Conservation (phyloP, 2,797 vertebrate genomes). For the Pteropus rufus region DNA sequence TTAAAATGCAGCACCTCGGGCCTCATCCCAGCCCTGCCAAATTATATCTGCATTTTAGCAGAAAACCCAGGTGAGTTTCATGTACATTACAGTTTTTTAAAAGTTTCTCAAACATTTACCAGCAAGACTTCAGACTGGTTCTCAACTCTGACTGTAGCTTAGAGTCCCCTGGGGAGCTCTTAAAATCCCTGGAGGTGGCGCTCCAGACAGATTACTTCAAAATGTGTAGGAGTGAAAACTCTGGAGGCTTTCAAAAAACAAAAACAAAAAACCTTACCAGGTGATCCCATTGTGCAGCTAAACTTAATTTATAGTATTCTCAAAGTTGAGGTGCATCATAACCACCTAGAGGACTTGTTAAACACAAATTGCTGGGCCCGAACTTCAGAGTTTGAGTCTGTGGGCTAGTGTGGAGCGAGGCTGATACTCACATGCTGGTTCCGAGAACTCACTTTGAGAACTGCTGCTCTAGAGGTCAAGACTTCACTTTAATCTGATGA, state of each 20-base stretch:
- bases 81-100: background rate
- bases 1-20: background rate
- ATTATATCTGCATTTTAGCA: background rate
- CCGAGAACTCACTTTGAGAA: background rate
- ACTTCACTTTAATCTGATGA: background rate
- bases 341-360: background rate
- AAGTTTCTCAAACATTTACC: background rate
- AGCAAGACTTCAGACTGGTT: background rate
- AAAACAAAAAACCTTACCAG: background rate
- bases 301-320: background rate
- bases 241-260: background rate
- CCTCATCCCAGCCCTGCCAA: background rate
- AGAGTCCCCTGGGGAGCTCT: background rate
- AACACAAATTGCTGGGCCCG: background rate
- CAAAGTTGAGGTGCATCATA: background rate
- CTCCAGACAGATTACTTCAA: background rate
- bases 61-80: background rate
- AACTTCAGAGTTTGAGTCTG: background rate
- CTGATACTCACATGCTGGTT: background rate
- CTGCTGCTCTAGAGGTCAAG: background rate
- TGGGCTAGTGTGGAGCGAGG: too few species aligned
- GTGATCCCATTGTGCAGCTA: background rate
- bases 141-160: background rate
- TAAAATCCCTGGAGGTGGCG: background rate
- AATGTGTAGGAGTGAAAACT: background rate